Base-by-base conservation (phyloP, 2,888 invertebrate genomes). In the Drosophila niveifrons region DNA sequence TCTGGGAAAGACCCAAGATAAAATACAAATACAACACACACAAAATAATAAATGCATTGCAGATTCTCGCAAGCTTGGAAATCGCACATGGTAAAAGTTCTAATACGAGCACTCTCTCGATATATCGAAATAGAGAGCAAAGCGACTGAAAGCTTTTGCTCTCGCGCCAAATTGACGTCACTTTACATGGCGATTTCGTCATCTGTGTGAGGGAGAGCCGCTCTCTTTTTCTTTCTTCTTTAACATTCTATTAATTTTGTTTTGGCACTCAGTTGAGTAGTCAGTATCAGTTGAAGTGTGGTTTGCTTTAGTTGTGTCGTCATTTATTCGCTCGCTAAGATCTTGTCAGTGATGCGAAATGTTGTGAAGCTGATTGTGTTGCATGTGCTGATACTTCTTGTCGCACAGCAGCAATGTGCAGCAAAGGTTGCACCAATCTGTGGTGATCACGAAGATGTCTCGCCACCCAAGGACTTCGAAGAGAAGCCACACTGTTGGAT, bases 361-460 rank as follows among this genome's bases (percentile, higher is more conserved):
- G 11, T 9, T 17, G 3, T 50, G 17, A 10, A 2, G 10, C 13
- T 29, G 13, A 15, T 23, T 11, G 3, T n/a, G 34, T 31, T 34
- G 15, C 1, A 7, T 11, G 9, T 28, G 28, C 36, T 39, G 28
- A 18, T 9, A 10, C 10, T 18, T 11, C 6, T 18, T 4, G n/a
- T 2, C 10, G 2, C 18, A 34, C 34, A 34, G 13, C 18, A 17
- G 10, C n/a, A 0, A 0, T n/a, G 36, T 15, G 39, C 2, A 41
- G 39, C 15, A 15, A 7, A 1, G 13, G 8, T 8, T 13, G 7
- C 39, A 2, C 2, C 6, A 28, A 1, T 29, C 18, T 51, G 43
- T 11, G 44, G 11, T 1, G 23, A 52, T 44, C 43, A 44, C 6
- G 51, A 62, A n/a, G 29, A 62, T 13, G 39, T 18, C n/a, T 6